A percentile compares a stretch with the other conserved stretches of the same genome.
Conservation (phyloP, 2,113 vertebrate genomes). For the Panurus biarmicus region DNA sequence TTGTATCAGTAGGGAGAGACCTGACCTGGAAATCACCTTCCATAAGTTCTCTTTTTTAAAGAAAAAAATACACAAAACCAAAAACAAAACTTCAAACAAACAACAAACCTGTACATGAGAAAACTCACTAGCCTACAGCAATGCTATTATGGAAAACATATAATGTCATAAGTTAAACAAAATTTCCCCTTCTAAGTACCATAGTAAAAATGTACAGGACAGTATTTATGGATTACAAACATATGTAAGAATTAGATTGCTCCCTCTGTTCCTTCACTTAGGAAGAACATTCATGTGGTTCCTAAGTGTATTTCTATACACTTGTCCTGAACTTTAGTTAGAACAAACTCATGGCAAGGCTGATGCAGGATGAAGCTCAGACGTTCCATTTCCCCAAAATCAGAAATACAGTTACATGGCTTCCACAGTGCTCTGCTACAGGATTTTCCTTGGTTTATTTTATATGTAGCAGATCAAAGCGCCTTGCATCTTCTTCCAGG, state of each 20-base stretch:
- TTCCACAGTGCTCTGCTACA: not conserved
- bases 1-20: not conserved
- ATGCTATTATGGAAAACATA: not conserved
- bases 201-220: not conserved
- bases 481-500: not conserved
- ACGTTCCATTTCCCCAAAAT: not conserved
- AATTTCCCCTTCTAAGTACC: not conserved
- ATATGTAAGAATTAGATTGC: not conserved
- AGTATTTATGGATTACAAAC: not conserved
- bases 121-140: not conserved
- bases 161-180: not conserved
- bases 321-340: not conserved
- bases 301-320: not conserved
- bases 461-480: not conserved
- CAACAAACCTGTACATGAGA: not conserved
- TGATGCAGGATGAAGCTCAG: not conserved
- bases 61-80: not conserved
- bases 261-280: not conserved
- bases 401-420: not conserved
- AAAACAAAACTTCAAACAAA: not conserved
- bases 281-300: not conserved
- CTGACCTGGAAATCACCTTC: not conserved
- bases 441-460: not conserved
- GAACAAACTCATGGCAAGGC: not conserved
- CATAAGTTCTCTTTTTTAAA: not conserved